Evolutionary conservation across 2,797 vertebrate species (phyloP), one percentile per base, ranked within the genome.

Genomic region (Siniperca obscura): DNA sequence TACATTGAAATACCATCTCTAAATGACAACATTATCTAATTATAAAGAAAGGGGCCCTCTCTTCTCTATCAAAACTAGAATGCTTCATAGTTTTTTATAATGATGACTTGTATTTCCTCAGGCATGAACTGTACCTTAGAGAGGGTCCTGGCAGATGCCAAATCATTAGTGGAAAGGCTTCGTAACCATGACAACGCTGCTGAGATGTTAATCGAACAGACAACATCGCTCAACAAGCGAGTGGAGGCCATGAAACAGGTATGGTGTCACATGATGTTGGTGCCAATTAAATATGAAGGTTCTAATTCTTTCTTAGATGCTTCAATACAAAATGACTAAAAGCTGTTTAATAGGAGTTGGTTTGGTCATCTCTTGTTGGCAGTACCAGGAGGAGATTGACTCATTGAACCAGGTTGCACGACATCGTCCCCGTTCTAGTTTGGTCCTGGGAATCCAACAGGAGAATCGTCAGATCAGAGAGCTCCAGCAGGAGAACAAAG

Each of bases 381-480:
- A 99, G 98, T 99, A 99, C 87, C 98, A 99, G 90, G 98, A 99
- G 82, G 98, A 99, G 95, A 98, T 99, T 82, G 98, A 98, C 85
- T 93, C 97, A 73, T 92, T 99, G 79, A 99, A 99, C 90, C 97
- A 98, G 94, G 98, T 99, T 48, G 98, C 98, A 56, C 96, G 98
- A 90, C 98, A 99, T 91, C 96, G 98, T 50, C 98, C 98, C 53
- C 97, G 98, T 5, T 99, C 98, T 70, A 97, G 97, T 0, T 95
- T 99, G 77, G 98, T 99, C 9, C 94, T 99, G 93, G 97, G 98
- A 72, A 99, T 99, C 87, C 98, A 99, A 76, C 98, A 99, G 88
- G 98, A 99, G 91, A 99, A 99, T 92, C 96, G 98, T 65, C 98
- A 99, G 86, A 99, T 99, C 81, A 93, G 98, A 85, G 97, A 99